Percentiles rank a stretch among this genome's conserved stretches.
Evolutionary conservation across 2,888 invertebrate genomes (phyloP).

Genomic region (Salticus scenicus): DNA sequence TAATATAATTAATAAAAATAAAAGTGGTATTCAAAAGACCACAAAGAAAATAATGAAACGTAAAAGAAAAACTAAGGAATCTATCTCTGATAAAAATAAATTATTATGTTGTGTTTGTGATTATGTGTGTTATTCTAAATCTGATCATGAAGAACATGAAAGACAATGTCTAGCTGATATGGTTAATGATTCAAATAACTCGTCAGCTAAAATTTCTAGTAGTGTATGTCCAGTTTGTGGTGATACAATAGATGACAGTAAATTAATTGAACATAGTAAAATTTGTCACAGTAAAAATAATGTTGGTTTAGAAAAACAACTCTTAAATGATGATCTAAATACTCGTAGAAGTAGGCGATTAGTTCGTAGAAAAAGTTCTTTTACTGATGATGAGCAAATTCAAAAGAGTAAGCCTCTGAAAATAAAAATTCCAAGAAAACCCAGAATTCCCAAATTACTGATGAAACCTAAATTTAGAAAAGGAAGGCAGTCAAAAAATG

Average conservation of each 20-base stretch:
- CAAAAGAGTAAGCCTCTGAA: conserved; percentile 24
- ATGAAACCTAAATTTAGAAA: conserved; percentile 16
- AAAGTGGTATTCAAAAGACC: too few species aligned
- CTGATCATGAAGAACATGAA: conserved; percentile 24
- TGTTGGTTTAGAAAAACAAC: neutral
- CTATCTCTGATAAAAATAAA: neutral
- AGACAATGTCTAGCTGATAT: conserved; percentile 17
- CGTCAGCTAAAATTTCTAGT: too few species aligned
- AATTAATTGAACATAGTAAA: neutral
- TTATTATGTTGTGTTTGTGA: conserved; percentile 40
- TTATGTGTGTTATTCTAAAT: conserved; percentile 14
- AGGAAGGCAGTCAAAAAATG: conserved; percentile 43
- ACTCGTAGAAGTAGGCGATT: conserved; percentile 57
- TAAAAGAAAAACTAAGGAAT: neutral
- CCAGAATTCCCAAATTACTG: conserved; percentile 22
- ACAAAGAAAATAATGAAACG: neutral
- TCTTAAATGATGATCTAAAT: conserved; percentile 8
- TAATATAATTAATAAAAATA: neutral
- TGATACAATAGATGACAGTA: neutral
- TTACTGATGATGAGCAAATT: neutral
- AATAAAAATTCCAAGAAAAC: conserved; percentile 22
- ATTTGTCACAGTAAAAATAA: neutral
- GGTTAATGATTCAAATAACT: neutral
- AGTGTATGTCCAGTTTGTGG: conserved; percentile 19
- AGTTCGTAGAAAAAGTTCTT: conserved; percentile 35